Evolutionary conservation across 2,797 vertebrate species (phyloP).

Genomic region (Hippopotamyrus pictus): DNA sequence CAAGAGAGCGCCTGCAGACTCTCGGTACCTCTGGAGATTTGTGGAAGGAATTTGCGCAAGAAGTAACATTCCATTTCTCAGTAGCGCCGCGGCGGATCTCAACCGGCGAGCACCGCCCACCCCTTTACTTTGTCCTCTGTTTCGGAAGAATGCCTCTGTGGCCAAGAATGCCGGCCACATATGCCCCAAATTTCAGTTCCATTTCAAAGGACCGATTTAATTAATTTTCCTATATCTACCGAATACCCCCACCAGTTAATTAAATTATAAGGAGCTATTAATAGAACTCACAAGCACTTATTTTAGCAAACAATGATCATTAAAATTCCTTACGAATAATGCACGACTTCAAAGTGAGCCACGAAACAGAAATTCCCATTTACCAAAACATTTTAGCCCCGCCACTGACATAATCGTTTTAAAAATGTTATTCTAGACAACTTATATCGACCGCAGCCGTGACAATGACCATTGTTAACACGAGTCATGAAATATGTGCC

Average conservation of each 20-base stretch:
- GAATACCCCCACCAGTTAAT: not conserved
- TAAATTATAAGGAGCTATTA: slow-evolving; percentile 25
- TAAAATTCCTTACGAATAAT: not conserved
- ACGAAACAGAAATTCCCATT: not conserved
- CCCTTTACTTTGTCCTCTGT: slow-evolving; percentile 42
- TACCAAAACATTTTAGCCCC: not conserved
- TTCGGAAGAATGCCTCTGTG: slow-evolving; percentile 31
- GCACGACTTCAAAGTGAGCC: not conserved
- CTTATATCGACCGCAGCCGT: not conserved
- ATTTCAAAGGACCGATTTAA: slow-evolving; percentile 13
- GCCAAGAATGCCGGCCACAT: not conserved
- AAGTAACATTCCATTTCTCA: slow-evolving; percentile 39
- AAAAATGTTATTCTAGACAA: not conserved
- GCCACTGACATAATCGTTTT: not conserved
- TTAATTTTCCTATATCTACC: not conserved
- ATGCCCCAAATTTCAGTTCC: not conserved
- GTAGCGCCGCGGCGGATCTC: slow-evolving; percentile 37
- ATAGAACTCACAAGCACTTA: slow-evolving; percentile 10
- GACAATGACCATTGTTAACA: slow-evolving; percentile 5
- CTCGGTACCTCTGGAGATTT: not conserved
- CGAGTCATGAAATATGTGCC: not conserved
- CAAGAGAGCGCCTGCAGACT: slow-evolving; percentile 2
- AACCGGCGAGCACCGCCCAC: slow-evolving; percentile 56
- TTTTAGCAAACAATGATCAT: not conserved
- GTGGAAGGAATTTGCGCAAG: slow-evolving; percentile 40